A percentile compares a stretch with the other conserved stretches of the same genome.
phyloP scores from a whole-genome alignment of 2,888 invertebrate species.

The Micoletzkya japonica region DNA sequence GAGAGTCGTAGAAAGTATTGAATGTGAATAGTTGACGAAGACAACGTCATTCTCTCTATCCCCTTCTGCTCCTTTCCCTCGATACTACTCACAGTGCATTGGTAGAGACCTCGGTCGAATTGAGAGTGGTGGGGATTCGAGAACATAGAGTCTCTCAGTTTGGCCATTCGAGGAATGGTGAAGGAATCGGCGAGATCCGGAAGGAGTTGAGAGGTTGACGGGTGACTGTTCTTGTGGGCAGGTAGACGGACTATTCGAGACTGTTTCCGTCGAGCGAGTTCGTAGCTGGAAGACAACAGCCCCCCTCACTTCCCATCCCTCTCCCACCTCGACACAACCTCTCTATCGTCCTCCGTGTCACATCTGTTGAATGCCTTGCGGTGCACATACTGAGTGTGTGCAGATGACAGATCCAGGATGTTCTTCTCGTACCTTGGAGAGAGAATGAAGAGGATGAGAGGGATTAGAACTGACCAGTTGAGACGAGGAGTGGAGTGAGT shows the following conservation, averaged over 20 bases:
- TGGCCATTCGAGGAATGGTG: conserved; percentile 49
- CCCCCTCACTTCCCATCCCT: not conserved
- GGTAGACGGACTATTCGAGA: conserved; percentile 26
- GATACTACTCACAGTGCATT: conserved; percentile 27
- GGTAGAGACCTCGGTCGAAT: conserved; percentile 59
- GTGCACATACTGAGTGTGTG: conserved; percentile 42
- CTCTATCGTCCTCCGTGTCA: conserved; percentile 53
- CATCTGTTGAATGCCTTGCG: conserved; percentile 51
- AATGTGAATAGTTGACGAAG: too few relatives aligned
- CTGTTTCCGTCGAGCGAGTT: conserved; percentile 28
- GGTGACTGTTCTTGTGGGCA: not conserved
- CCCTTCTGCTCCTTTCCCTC: not conserved
- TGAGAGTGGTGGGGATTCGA: conserved; percentile 54
- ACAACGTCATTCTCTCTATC: too few relatives aligned
- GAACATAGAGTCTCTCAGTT: conserved; percentile 56
- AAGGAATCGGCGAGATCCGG: conserved; percentile 42
- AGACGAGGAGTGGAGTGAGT: conserved; percentile 20
- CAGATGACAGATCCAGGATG: conserved; percentile 18
- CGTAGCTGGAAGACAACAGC: conserved; percentile 11
- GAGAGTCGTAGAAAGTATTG: too few relatives aligned
- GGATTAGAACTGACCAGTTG: conserved; percentile 7
- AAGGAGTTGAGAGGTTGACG: not conserved
- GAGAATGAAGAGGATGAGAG: not conserved
- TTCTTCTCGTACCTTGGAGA: conserved; percentile 25
- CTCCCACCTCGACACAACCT: conserved; percentile 22